Evolutionary conservation across 2,797 vertebrate species (phyloP).

Genomic region (Acanthurus lineatus): DNA sequence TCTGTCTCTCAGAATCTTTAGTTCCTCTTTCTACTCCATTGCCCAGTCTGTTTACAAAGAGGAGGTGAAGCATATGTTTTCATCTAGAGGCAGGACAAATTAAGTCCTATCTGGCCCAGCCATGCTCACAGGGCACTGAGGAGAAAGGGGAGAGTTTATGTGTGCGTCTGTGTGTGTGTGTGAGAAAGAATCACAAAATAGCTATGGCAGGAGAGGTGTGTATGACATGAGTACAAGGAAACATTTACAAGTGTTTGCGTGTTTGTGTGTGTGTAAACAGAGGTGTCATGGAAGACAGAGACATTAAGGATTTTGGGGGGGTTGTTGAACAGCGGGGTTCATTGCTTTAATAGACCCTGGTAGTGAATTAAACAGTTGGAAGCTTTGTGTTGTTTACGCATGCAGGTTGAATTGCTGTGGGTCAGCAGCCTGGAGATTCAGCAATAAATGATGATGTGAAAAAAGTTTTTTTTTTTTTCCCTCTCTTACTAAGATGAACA

Average conservation of each 20-base stretch:
- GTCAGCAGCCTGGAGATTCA: constrained; percentile 51
- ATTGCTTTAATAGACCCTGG: constrained; percentile 62
- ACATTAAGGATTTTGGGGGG: background rate
- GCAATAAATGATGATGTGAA: constrained; percentile 48
- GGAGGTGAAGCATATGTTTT: constrained; percentile 67
- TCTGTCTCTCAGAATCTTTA: constrained; percentile 53
- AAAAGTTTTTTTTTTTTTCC: constrained; percentile 11
- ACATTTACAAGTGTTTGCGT: constrained; percentile 12
- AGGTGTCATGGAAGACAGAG: constrained; percentile 22
- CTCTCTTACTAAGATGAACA: constrained; percentile 10
- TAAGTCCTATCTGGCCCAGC: constrained; percentile 65
- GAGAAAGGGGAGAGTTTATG: background rate
- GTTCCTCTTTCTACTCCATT: constrained; percentile 57
- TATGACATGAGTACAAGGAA: background rate
- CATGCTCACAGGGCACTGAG: constrained; percentile 40
- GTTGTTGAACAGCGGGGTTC: constrained; percentile 32
- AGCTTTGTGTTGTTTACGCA: constrained; percentile 51
- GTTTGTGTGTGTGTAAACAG: background rate
- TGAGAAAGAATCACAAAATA: background rate
- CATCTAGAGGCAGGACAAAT: constrained; percentile 66
- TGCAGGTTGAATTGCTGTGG: constrained; percentile 41
- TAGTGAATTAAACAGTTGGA: constrained; percentile 65
- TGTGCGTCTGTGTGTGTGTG: constrained; percentile 3
- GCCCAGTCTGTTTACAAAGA: constrained; percentile 63
- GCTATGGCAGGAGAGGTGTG: background rate